These are phyloP conservation scores for Drosophila insularis DNA, from an alignment of 1,140 invertebrate species.

Conservation along the genomic window DNA sequence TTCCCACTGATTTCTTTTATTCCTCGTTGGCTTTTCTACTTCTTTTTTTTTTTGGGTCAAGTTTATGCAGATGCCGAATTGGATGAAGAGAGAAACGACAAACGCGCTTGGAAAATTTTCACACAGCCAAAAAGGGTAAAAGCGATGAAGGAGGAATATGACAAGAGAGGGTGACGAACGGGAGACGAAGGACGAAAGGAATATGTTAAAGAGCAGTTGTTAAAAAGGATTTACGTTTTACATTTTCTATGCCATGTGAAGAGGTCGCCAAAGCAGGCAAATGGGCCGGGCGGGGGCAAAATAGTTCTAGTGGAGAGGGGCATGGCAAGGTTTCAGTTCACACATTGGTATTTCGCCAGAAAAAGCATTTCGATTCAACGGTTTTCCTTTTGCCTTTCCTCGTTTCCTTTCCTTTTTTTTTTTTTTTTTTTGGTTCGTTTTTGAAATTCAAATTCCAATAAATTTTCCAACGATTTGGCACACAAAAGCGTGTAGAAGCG, in stretches of 20 bases:
- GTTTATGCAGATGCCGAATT: slow-evolving; percentile 74
- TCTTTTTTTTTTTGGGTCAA: slow-evolving; percentile 67
- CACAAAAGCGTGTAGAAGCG: slow-evolving; percentile 55
- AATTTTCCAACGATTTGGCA: slow-evolving; percentile 79
- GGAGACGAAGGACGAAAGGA: slow-evolving; percentile 16
- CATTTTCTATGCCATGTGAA: slow-evolving; percentile 51
- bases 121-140: slow-evolving; percentile 25
- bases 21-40: slow-evolving; percentile 19
- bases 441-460: slow-evolving; percentile 81
- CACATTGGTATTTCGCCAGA: slow-evolving; percentile 73
- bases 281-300: background rate
- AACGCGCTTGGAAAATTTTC: slow-evolving; percentile 76
- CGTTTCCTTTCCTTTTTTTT: slow-evolving; percentile 4
- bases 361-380: slow-evolving; percentile 64
- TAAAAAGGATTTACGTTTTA: slow-evolving; percentile 80
- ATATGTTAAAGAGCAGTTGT: slow-evolving; percentile 81
- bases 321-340: slow-evolving; percentile 30
- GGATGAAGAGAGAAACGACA: slow-evolving; percentile 50
- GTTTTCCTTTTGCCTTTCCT: slow-evolving; percentile 33
- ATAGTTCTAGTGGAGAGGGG: background rate
- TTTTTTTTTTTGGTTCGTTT: slow-evolving; percentile 37
- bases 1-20: slow-evolving; percentile 15
- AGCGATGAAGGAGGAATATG: background rate
- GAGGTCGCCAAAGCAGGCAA: slow-evolving; percentile 1
- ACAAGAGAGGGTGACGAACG: background rate